Conservation (phyloP, 1,140 invertebrate genomes). For the Drosophila auraria region DNA sequence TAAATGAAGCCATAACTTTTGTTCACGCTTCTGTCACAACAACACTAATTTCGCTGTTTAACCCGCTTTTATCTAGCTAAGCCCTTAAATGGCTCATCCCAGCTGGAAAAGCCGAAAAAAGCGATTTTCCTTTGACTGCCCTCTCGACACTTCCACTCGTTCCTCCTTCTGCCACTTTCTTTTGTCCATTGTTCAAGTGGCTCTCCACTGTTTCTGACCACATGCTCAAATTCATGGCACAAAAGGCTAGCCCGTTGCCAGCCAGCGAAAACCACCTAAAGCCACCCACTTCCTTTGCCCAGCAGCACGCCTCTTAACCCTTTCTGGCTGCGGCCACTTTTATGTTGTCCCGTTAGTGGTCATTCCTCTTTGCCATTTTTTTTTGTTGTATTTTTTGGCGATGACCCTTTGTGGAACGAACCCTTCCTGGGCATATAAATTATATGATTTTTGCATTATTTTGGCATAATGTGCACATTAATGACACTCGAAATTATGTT, state of each 20-base stretch:
- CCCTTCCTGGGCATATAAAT: conserved; percentile 65
- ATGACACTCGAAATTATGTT: conserved; percentile 81
- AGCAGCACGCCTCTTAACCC: conserved; percentile 66
- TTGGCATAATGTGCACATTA: conserved; percentile 81
- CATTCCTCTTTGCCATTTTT: conserved; percentile 24
- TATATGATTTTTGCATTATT: conserved; percentile 83
- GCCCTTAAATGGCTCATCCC: conserved; percentile 43
- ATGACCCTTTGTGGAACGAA: conserved; percentile 57
- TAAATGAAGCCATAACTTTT: not conserved
- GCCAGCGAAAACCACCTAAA: conserved; percentile 14
- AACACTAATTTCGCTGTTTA: conserved; percentile 41
- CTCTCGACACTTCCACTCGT: conserved; percentile 27
- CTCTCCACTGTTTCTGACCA: conserved; percentile 62
- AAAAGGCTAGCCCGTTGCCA: conserved; percentile 39
- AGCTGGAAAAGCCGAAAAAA: conserved; percentile 40
- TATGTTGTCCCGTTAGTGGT: conserved; percentile 68
- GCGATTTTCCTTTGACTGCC: conserved; percentile 30
- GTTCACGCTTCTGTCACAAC: not conserved
- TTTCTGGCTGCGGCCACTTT: conserved; percentile 74
- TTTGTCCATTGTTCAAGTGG: conserved; percentile 52
- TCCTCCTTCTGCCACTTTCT: conserved; percentile 5
- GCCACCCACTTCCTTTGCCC: conserved; percentile 39
- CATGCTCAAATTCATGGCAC: conserved; percentile 67
- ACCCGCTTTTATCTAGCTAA: conserved; percentile 37
- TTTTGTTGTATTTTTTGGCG: conserved; percentile 3